Percentiles rank a stretch among this genome's conserved stretches.
These are phyloP conservation scores for Apis florea DNA, from an alignment of 1,140 invertebrate species.

Conservation along the genomic window DNA sequence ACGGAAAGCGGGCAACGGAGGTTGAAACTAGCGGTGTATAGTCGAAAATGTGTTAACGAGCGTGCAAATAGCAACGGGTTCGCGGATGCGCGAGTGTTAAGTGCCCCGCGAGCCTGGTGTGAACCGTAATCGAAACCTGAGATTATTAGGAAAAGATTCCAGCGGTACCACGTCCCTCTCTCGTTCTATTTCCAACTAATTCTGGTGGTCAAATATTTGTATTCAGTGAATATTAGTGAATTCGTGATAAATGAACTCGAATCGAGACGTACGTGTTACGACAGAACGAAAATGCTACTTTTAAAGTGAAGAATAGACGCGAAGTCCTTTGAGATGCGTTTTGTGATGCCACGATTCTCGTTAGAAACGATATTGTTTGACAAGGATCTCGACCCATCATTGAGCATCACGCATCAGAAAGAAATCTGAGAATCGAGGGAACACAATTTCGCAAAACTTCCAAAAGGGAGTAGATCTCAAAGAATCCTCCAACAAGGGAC, in stretches of 20 bases:
- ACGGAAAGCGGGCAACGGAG: conserved; percentile 12
- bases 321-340: too few relatives aligned
- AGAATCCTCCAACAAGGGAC: conserved; percentile 13
- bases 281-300: too few relatives aligned
- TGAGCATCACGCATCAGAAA: background rate
- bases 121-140: conserved; percentile 53
- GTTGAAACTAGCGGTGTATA: conserved; percentile 13
- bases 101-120: conserved; percentile 43
- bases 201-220: too few relatives aligned
- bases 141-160: too few relatives aligned
- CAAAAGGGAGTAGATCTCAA: background rate
- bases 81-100: conserved; percentile 51
- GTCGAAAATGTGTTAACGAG: conserved; percentile 67
- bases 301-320: too few relatives aligned
- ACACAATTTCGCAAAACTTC: conserved; percentile 24
- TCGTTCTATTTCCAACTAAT: too few relatives aligned
- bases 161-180: too few relatives aligned
- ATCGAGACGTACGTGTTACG: too few relatives aligned
- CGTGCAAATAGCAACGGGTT: conserved; percentile 35
- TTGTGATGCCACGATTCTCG: background rate
- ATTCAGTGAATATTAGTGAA: too few relatives aligned
- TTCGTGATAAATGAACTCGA: too few relatives aligned
- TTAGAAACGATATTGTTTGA: background rate
- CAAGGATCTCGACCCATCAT: background rate
- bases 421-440: conserved; percentile 19